Evolutionary conservation across 2,797 vertebrate genomes (phyloP), one percentile per base, ranked within the genome.

Genomic region (Podarcis lilfordi): DNA sequence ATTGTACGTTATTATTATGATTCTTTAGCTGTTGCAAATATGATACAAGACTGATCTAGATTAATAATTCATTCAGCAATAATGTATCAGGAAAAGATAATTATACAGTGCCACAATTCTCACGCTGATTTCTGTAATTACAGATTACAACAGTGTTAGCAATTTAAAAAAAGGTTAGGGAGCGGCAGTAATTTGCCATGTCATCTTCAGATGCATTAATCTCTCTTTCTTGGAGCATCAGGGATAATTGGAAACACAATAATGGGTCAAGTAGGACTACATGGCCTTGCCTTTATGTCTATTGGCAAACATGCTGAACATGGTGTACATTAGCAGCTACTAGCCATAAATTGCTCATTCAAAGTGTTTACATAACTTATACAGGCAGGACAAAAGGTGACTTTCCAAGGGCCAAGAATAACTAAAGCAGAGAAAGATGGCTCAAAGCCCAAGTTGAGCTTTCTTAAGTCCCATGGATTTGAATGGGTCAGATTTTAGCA

Each of bases 11-110:
- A 96, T 96, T 97, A 95, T 97, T 96, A 85, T 89, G 79, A 86
- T 77, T 86, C 84, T 92, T 95, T 95, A 96, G 96, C 97, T 97
- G 96, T 95, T 72, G 92, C 96, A 97, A 97, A 97, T 97, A 97
- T 96, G 95, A 97, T 95, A 97, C 96, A 97, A 97, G 97, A 96
- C 96, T 97, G 96, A 97, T 97, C 97, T 95, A 97, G 97, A 97
- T 97, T 97, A 97, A 97, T 97, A 97, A 98, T 98, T 97, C 96
- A 98, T 97, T 97, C 95, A 95, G 96, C 95, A 97, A 96, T 97
- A 96, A 97, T 96, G 96, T 97, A 97, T 97, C 96, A 96, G 93
- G 96, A 86, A 96, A 97, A 97, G 96, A 97, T 97, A 97, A 97
- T 97, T 97, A 97, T 96, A 97, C 95, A 94, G 94, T 97, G 94